Conservation (phyloP, 1,140 invertebrate genomes). For the Drosophila ironensis region DNA sequence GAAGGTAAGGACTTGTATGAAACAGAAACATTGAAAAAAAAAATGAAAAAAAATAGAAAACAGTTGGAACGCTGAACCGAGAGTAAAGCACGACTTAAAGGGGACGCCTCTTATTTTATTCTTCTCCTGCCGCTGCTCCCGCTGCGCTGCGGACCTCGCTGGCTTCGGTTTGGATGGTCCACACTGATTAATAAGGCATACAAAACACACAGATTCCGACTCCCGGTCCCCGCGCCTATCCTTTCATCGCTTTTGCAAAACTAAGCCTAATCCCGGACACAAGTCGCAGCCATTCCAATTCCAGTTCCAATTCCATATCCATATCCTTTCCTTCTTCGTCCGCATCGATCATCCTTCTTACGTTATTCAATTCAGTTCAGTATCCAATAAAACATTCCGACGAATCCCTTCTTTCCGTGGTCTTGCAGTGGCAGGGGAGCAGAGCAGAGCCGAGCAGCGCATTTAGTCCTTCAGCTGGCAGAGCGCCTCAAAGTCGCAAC, state of each 20-base stretch:
- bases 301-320: too few species aligned
- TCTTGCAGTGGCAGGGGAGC: slow-evolving; percentile 30
- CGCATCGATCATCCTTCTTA: slow-evolving; percentile 6
- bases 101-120: neutral
- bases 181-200: slow-evolving; percentile 70
- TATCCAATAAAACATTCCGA: slow-evolving; percentile 47
- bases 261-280: neutral
- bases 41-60: slow-evolving; percentile 4
- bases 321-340: slow-evolving; percentile 1
- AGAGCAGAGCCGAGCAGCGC: slow-evolving; percentile 4
- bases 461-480: slow-evolving; percentile 82
- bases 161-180: slow-evolving; percentile 50
- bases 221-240: slow-evolving; percentile 12
- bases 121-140: neutral
- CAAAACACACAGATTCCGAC: slow-evolving; percentile 53
- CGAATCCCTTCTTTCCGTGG: slow-evolving; percentile 49
- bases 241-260: slow-evolving; percentile 9
- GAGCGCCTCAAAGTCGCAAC: slow-evolving; percentile 86
- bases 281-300: slow-evolving; percentile 7
- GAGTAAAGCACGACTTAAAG: slow-evolving; percentile 16
- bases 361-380: slow-evolving; percentile 15
- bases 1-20: too few species aligned
- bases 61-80: too few species aligned
- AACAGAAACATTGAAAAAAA: too few species aligned
- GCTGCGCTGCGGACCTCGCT: neutral